Evolutionary conservation across 1,140 invertebrate genomes (phyloP), one percentile per base, ranked within the genome.

Genomic region (Latrodectus geometricus): DNA sequence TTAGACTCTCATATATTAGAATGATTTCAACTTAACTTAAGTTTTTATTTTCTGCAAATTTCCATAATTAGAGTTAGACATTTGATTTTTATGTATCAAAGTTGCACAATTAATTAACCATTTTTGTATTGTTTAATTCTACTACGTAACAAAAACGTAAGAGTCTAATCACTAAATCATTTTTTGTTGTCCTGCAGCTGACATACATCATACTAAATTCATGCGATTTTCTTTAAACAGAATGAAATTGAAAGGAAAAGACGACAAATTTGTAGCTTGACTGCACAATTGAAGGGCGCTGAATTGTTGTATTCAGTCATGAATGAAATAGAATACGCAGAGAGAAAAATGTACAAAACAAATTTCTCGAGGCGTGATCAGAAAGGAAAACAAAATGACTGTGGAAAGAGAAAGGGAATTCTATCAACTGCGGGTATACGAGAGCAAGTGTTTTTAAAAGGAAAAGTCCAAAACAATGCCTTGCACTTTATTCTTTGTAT

Each of bases 391-490:
- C 54, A 76, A 50, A 76, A 76, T 56, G 61, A 56, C 20, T 56
- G 3, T 35, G 20, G 48, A 65, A 54, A 20, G 61, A 50, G 35
- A 79, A 79, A 23, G 21, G 20, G 68, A 79, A 79, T 79, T 79
- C 76, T 35, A 79, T 79, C 76, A 68, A 49, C 74, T 17, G 50
- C 66, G 50, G 65, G 56, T 35, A 35, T 35, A 3, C 35, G 35
- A 35, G 35, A 35, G 35, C 35, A 35, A 35, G 35, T 35, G 35
- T 35, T 35, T 35, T 79, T 68, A 79, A 68, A 79, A 79, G 76
- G 65, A 68, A 68, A 79, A 79, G 68, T 79, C 76, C 49, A n/a
- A 79, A 79, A 79, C 66, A 17, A 66, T 50, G 23, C 23, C 76
- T 79, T 68, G 15, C 48, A 21, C 74, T 79, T 15, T 79, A 56